Evolutionary conservation across 2,113 vertebrate species (phyloP), one percentile per base, ranked within the genome.

Genomic region (Nettapus auritus): DNA sequence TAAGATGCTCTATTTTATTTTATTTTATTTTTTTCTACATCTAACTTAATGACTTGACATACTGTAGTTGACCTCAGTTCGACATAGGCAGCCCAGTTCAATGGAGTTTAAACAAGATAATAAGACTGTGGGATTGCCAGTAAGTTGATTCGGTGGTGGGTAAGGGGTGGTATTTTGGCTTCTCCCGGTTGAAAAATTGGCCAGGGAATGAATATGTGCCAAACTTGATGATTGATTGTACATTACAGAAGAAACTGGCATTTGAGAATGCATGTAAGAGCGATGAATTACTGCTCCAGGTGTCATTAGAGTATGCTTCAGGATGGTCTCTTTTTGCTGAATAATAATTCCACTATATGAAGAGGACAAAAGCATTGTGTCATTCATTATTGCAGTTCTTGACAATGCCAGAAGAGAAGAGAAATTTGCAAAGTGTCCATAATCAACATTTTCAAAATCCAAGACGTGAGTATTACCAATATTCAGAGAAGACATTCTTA

Each of bases 61-160:
- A 99, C 99, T 98, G 98, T 98, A 97, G 92, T 97, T 97, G 77
- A 98, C 50, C 95, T 98, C 97, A 97, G 96, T 91, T 98, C 11
- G 98, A 97, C 98, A 99, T 76, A 97, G 96, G 97, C 98, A 98
- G 94, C 93, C 93, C 96, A 97, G 86, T 81, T 96, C 96, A 97
- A 94, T 95, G 96, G 84, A 91, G 95, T 96, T 98, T 69, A 92
- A 96, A 94, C 98, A 98, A 86, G 97, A 95, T 68, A 94, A 60
- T 63, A 94, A 31, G 48, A 85, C 57, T 83, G 63, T 21, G 52
- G 87, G 52, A 91, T 81, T 79, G 46, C 33, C 86, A 71, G 31
- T n/a, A 64, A 63, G 88, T 88, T 82, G 86, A 76, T 63, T 74
- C 77, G 79, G 15, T 63, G 71, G 52, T 88, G 70, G 76, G 38